Evolutionary conservation across 2,888 invertebrate genomes (phyloP).

Genomic region (Tinea pellionella): DNA sequence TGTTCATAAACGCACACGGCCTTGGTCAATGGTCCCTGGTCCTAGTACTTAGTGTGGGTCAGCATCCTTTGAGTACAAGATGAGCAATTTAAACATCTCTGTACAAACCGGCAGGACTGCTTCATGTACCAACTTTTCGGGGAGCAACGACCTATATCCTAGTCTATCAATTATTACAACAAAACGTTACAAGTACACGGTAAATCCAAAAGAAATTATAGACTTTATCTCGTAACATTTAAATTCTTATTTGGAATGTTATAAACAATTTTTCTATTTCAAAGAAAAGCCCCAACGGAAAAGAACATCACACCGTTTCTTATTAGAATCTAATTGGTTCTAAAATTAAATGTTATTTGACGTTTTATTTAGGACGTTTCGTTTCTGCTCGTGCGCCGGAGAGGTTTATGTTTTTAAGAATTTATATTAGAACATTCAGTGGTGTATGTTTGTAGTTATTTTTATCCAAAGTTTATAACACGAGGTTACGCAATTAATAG

Average conservation of each 20-base stretch:
- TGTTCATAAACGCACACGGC: background rate
- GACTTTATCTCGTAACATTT: background rate
- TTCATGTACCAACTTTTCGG: conserved; percentile 54
- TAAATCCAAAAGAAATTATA: conserved; percentile 21
- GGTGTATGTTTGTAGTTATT: background rate
- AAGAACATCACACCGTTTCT: conserved; percentile 43
- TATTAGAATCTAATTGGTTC: conserved; percentile 34
- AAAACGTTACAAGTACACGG: conserved; percentile 35
- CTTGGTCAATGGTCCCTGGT: conserved; percentile 1
- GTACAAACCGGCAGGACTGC: conserved; percentile 64
- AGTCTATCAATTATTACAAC: conserved; percentile 23
- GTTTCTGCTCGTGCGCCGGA: conserved; percentile 19
- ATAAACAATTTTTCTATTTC: background rate
- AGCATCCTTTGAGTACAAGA: conserved; percentile 62
- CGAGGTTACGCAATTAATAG: conserved; percentile 64
- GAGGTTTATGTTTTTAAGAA: conserved; percentile 68
- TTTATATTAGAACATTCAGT: conserved; percentile 25
- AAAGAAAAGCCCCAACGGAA: conserved; percentile 28
- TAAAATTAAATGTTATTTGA: conserved; percentile 29
- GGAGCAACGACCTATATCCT: conserved; percentile 70
- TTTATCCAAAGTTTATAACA: conserved; percentile 55
- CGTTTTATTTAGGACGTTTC: conserved; percentile 28
- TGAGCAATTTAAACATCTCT: conserved; percentile 66
- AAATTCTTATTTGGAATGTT: background rate
- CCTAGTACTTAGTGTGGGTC: conserved; percentile 16